A percentile compares a stretch with the other conserved stretches of the same genome.
Evolutionary conservation across 2,113 vertebrate species (phyloP).

Genomic region (Seriola rivoliana): DNA sequence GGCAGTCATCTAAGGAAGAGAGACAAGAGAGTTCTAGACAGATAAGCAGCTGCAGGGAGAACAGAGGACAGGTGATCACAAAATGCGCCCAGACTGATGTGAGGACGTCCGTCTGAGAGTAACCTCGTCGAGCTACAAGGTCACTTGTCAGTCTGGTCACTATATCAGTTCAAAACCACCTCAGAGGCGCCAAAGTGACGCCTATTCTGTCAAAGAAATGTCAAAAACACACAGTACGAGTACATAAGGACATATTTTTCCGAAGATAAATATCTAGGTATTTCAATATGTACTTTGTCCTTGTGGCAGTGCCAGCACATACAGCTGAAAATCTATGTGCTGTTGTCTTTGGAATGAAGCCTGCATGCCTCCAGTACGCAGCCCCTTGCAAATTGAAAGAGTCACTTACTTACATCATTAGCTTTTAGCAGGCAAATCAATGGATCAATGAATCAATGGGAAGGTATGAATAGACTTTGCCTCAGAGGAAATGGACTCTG

Average conservation of each 20-base stretch:
- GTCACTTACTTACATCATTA: slow-evolving; percentile 86
- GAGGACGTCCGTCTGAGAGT: slow-evolving; percentile 31
- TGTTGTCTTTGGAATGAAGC: slow-evolving; percentile 71
- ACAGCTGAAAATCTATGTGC: slow-evolving; percentile 58
- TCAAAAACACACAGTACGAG: background rate
- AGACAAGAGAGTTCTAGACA: slow-evolving; percentile 2
- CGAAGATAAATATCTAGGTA: slow-evolving; percentile 21
- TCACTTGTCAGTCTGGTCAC: slow-evolving; percentile 35
- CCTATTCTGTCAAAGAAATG: slow-evolving; percentile 21
- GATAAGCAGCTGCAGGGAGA: slow-evolving; percentile 43
- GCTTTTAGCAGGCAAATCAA: slow-evolving; percentile 85
- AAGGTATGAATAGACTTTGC: slow-evolving; percentile 81
- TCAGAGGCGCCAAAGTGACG: slow-evolving; percentile 16
- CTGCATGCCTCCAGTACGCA: slow-evolving; percentile 61
- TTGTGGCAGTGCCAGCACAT: slow-evolving; percentile 24
- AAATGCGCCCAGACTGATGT: slow-evolving; percentile 38
- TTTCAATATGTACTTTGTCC: slow-evolving; percentile 35
- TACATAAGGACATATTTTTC: slow-evolving; percentile 9
- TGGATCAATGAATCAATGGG: slow-evolving; percentile 85
- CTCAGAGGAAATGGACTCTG: slow-evolving; percentile 78
- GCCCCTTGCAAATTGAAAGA: slow-evolving; percentile 75
- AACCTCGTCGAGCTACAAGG: slow-evolving; percentile 37
- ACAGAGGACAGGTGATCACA: slow-evolving; percentile 31
- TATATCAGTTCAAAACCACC: slow-evolving; percentile 47
- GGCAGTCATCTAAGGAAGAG: background rate